These are phyloP conservation scores for Cryptotis parvus DNA, from an alignment of 2,113 vertebrate species.

Conservation along the genomic window DNA sequence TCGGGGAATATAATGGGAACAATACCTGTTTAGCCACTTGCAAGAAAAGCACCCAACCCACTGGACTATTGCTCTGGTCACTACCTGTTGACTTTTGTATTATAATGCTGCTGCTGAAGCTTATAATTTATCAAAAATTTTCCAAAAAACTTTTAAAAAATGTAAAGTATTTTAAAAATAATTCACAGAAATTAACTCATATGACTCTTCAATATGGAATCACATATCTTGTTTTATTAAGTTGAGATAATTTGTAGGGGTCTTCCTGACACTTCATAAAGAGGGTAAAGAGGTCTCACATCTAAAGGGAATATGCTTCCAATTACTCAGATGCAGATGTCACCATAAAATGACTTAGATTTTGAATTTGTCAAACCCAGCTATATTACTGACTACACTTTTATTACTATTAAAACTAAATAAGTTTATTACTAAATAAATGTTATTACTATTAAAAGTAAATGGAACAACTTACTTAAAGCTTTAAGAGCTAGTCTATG, in stretches of 20 bases:
- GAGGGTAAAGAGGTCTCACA: not conserved
- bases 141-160: not conserved
- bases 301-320: not conserved
- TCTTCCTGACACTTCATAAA: not conserved
- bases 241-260: not conserved
- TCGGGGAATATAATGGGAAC: no score
- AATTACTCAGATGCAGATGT: not conserved
- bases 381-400: not conserved
- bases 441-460: no score
- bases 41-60: no score
- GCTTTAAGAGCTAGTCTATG: conserved; percentile 8
- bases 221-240: not conserved
- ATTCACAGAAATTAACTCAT: not conserved
- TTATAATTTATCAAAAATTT: not conserved
- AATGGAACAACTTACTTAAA: not conserved
- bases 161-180: not conserved
- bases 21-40: no score
- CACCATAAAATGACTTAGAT: not conserved
- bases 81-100: not conserved
- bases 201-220: not conserved
- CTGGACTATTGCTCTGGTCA: no score
- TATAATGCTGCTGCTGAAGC: not conserved
- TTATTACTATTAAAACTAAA: no score
- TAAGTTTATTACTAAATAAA: no score
- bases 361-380: not conserved